Base-by-base conservation (phyloP, 2,888 invertebrate genomes). In the Spialia ferax region DNA sequence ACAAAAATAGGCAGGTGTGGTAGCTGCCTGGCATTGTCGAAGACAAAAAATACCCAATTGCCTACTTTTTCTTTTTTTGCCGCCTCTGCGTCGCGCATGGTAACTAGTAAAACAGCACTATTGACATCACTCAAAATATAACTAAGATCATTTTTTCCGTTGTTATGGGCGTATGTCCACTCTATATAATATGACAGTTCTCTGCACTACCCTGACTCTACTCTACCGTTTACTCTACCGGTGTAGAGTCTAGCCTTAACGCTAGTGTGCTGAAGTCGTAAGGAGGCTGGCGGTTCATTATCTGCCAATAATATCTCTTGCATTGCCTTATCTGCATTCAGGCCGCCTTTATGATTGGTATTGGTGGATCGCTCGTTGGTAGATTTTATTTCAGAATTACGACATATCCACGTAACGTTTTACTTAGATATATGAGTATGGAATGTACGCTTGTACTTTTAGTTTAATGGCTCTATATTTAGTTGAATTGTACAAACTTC, bases 311-410 rank as follows among this genome's bases (percentile, higher is more conserved):
- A 66, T 66, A 66, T 66, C 66, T 66, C 60, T 66, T 54, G 59
- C 59, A 42, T 60, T 60, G 66, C 66, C 66, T 66, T 66, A 66
- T 66, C 66, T 66, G 66, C 60, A 66, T 66, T 66, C 66, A 60
- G 66, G 60, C 66, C 66, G 66, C 50, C 66, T 66, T 60, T 66
- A 66, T 66, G 66, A 66, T 54, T 45, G 60, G 59, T 54, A 54
- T 52, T 54, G 59, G 54, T 45, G 64, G 64, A 56, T 45, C 22
- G 66, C 42, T 54, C 48, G 60, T 60, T 59, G 50, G 56, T 29
- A 48, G 45, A 63, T 42, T 63, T 63, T 45, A 63, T 59, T 65
- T 60, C 35, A 26, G 38, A 65, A 65, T 59, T 65, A 59, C 54
- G 42, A 66, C 54, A 42, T 35, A 59, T 52, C 38, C 20, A 50